Conservation (phyloP, 2,797 vertebrate species). For the Parotocinclus haroldoi region DNA sequence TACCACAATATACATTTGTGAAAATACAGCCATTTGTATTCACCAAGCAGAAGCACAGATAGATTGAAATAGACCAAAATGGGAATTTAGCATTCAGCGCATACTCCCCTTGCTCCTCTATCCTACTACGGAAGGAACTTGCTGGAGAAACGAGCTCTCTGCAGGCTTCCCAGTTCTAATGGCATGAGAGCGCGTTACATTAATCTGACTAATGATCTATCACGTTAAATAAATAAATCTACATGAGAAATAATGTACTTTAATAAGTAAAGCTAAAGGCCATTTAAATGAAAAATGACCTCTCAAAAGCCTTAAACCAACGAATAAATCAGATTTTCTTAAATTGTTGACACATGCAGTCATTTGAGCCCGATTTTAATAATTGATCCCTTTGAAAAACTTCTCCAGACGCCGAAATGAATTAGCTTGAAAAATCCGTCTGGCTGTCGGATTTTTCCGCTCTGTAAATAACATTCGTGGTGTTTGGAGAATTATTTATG, state of each 20-base stretch:
- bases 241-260: slow-evolving; percentile 80
- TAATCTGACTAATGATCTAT: slow-evolving; percentile 83
- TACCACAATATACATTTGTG: no score
- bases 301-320: slow-evolving; percentile 69
- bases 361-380: slow-evolving; percentile 76
- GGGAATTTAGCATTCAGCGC: slow-evolving; percentile 32
- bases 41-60: no score
- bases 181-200: slow-evolving; percentile 74
- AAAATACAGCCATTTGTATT: no score
- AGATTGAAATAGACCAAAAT: neutral
- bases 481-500: slow-evolving; percentile 68
- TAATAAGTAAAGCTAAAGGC: slow-evolving; percentile 81
- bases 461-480: slow-evolving; percentile 67
- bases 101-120: slow-evolving; percentile 7
- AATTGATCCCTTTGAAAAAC: slow-evolving; percentile 74
- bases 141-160: slow-evolving; percentile 50
- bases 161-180: slow-evolving; percentile 53
- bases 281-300: slow-evolving; percentile 75
- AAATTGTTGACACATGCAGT: slow-evolving; percentile 65
- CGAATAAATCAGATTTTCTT: slow-evolving; percentile 75
- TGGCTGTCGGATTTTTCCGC: slow-evolving; percentile 49
- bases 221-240: slow-evolving; percentile 78
- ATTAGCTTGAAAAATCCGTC: slow-evolving; percentile 63
- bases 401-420: slow-evolving; percentile 64
- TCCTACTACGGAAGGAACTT: slow-evolving; percentile 56